These are phyloP conservation scores for Pelodiscus sinensis DNA, from an alignment of 2,113 vertebrate genomes.

Conservation along the genomic window DNA sequence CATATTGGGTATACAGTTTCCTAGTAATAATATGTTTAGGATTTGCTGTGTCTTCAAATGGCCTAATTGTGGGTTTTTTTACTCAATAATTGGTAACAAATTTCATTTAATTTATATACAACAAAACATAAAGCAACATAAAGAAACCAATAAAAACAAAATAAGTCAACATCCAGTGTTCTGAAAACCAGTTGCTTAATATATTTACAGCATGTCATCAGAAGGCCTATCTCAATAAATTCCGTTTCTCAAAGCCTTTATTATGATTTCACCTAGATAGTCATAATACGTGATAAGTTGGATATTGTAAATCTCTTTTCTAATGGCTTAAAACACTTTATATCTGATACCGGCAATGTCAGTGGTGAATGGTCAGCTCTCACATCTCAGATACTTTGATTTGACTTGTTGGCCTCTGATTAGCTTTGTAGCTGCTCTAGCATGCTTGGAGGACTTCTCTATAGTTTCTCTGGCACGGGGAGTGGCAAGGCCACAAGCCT, in stretches of 20 bases:
- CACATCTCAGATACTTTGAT: neutral
- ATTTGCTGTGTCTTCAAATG: neutral
- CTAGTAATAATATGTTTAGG: rapidly evolving
- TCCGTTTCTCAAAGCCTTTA: neutral
- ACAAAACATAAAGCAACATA: too few relatives aligned
- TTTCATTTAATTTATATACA: neutral
- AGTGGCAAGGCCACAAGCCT: too few relatives aligned
- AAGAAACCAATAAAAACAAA: too few relatives aligned
- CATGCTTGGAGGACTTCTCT: too few relatives aligned
- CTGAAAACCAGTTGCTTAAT: too few relatives aligned
- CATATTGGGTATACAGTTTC: neutral
- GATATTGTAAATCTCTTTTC: neutral
- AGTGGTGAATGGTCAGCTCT: rapidly evolving
- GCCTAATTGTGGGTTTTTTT: neutral
- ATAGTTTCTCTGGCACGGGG: too few relatives aligned
- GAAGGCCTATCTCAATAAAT: neutral
- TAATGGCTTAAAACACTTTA: neutral
- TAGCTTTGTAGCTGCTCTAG: too few relatives aligned
- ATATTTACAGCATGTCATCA: too few relatives aligned
- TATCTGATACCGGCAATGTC: neutral
- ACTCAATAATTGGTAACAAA: neutral
- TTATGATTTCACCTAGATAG: neutral
- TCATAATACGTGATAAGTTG: neutral
- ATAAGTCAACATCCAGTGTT: too few relatives aligned
- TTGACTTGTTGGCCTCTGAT: too few relatives aligned